Percentiles rank a stretch among this genome's conserved stretches.
These are phyloP conservation scores for Mesocentrotus franciscanus DNA, from an alignment of 53 echinoderm and acorn worm genomes.

Conservation along the genomic window DNA sequence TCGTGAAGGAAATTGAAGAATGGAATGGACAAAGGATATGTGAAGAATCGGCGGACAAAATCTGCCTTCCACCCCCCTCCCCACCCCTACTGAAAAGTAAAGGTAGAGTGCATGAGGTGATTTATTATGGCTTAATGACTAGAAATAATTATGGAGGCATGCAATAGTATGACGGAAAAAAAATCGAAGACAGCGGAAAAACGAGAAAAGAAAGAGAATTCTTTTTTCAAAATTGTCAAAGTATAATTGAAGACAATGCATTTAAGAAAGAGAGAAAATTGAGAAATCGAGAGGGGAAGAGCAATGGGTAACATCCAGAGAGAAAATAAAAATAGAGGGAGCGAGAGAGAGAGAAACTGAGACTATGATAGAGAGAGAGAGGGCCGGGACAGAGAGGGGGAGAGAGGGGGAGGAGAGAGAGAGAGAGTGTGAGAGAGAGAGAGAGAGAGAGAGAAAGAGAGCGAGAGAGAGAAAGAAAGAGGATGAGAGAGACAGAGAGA, in stretches of 20 bases:
- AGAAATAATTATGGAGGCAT: no score
- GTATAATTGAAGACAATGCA: no score
- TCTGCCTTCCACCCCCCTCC: neutral
- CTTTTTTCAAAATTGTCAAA: no score
- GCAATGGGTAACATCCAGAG: neutral
- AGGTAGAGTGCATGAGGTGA: no score
- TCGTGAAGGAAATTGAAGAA: conserved; percentile 10
- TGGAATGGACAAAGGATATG: neutral
- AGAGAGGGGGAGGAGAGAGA: neutral
- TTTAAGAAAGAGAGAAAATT: neutral
- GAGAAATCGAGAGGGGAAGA: neutral
- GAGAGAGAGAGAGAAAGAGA: neutral
- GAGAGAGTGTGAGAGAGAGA: neutral
- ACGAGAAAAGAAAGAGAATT: no score
- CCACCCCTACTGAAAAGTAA: neutral
- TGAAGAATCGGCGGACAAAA: neutral
- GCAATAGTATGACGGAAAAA: no score
- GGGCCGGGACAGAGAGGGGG: neutral
- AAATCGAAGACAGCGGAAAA: no score
- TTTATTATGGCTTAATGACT: no score
- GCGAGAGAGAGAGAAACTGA: neutral
- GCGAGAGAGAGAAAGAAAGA: neutral
- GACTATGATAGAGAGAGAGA: neutral
- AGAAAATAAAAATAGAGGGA: neutral
- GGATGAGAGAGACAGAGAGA: neutral